These are phyloP conservation scores for Spatula clypeata DNA, from an alignment of 2,797 vertebrate genomes.

Conservation along the genomic window DNA sequence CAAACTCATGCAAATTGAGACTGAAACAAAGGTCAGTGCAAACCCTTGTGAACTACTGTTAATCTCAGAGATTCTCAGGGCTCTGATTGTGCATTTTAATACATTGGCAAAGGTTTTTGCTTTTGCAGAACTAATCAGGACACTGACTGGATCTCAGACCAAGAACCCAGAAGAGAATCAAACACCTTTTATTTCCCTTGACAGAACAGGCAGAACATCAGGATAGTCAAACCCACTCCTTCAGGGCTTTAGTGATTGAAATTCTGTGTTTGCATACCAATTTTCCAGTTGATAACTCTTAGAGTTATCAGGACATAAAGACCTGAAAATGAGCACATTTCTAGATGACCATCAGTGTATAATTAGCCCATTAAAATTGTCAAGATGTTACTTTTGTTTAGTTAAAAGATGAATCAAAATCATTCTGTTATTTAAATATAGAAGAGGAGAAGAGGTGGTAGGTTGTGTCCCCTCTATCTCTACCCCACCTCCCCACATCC, in stretches of 20 bases:
- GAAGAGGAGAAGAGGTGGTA: background rate
- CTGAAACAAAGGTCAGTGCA: constrained; percentile 67
- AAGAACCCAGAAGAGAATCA: background rate
- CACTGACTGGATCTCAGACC: background rate
- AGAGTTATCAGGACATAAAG: constrained; percentile 76
- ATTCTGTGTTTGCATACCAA: constrained; percentile 73
- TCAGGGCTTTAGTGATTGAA: constrained; percentile 73
- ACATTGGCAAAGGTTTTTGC: constrained; percentile 8
- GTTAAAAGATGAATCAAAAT: constrained; percentile 81
- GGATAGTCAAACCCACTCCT: constrained; percentile 40
- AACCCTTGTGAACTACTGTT: constrained; percentile 59
- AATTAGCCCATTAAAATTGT: constrained; percentile 83
- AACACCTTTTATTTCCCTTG: background rate
- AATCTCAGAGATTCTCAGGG: constrained; percentile 47
- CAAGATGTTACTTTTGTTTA: constrained; percentile 83
- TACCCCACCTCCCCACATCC: too few species aligned
- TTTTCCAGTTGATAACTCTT: constrained; percentile 80
- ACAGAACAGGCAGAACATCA: background rate
- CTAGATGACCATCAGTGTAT: constrained; percentile 79
- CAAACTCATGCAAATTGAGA: constrained; percentile 59
- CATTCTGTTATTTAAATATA: constrained; percentile 64
- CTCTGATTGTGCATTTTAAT: constrained; percentile 55
- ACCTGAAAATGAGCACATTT: constrained; percentile 75
- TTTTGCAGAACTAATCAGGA: constrained; percentile 35
- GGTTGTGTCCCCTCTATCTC: too few species aligned